phyloP scores from a whole-genome alignment of 2,113 vertebrate genomes.

The Rousettus leschenaultii region DNA sequence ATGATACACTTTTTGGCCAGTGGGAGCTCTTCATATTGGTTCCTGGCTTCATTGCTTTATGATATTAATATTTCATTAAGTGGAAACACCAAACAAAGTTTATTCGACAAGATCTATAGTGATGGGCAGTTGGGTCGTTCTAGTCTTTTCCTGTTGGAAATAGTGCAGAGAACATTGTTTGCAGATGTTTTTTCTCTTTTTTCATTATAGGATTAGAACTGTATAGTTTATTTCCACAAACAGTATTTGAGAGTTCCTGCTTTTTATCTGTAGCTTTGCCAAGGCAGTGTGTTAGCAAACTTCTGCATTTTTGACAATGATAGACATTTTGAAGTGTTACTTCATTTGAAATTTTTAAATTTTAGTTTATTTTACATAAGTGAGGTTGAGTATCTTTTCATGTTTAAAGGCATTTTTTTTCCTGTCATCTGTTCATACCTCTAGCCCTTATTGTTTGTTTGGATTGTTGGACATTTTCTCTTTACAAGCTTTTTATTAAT shows the following conservation, averaged over 20 bases:
- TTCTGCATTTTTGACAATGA: not conserved
- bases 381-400: not conserved
- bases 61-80: not conserved
- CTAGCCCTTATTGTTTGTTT: not conserved
- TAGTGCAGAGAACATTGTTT: not conserved
- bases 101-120: not conserved
- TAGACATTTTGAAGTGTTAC: not conserved
- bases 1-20: not conserved
- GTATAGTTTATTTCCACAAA: not conserved
- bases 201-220: not conserved
- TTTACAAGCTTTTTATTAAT: not conserved
- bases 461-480: not conserved
- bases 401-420: not conserved
- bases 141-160: not conserved
- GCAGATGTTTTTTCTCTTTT: not conserved
- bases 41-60: not conserved
- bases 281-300: not conserved
- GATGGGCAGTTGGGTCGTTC: not conserved
- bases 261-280: not conserved
- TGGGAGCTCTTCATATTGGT: not conserved
- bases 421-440: not conserved
- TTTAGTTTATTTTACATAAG: not conserved
- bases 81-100: not conserved
- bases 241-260: not conserved
- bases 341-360: slow-evolving; percentile 5